Evolutionary conservation across 2,113 vertebrate genomes (phyloP).

Genomic region (Oenanthe melanoleuca): DNA sequence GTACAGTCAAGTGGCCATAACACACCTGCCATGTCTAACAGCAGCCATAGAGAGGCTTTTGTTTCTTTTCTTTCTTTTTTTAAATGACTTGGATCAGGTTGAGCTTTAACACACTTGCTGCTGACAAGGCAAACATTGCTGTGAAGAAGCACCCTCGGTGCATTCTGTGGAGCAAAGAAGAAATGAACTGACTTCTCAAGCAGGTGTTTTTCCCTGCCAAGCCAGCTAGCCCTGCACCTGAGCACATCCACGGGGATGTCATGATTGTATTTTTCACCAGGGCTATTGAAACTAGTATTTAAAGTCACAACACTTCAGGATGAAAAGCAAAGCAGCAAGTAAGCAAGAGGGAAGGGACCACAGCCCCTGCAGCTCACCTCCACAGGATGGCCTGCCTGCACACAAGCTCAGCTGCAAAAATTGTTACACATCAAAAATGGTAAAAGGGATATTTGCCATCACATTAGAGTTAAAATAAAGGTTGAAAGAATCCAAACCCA

Average conservation of each 20-base stretch:
- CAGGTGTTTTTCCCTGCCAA: background rate
- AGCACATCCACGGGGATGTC: background rate
- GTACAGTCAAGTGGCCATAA: background rate
- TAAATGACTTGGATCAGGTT: background rate
- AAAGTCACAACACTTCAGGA: background rate
- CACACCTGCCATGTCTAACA: accelerated
- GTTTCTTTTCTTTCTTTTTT: background rate
- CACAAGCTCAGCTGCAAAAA: accelerated
- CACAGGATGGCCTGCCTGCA: background rate
- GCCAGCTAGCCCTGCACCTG: background rate
- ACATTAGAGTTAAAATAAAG: background rate
- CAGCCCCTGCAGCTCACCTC: background rate
- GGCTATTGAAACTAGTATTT: background rate
- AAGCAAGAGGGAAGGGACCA: background rate
- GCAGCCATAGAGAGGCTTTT: background rate
- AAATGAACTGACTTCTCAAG: background rate
- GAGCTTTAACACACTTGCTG: background rate
- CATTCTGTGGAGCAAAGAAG: background rate
- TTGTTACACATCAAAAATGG: background rate
- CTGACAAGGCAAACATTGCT: background rate
- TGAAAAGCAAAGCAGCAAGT: background rate
- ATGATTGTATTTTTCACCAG: background rate
- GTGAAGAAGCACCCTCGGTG: background rate
- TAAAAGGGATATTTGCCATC: background rate
- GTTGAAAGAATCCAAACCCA: background rate